Evolutionary conservation across 1,140 invertebrate species (phyloP).

Genomic region (Megathymus violae): DNA sequence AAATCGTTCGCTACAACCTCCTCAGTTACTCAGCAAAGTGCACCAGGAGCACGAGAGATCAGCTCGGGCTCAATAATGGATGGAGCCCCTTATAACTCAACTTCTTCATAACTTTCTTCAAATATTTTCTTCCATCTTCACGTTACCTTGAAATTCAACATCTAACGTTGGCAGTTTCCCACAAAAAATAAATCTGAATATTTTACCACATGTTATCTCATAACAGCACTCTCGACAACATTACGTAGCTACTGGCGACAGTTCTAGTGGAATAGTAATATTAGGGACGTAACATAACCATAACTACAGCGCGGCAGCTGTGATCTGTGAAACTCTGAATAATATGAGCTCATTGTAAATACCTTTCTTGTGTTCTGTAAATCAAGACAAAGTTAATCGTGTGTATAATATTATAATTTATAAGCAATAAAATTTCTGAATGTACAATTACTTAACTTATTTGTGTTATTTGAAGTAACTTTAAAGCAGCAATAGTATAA

Average conservation of each 20-base stretch:
- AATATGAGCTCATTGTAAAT: neutral
- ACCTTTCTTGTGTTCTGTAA: neutral
- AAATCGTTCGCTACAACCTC: too few species aligned
- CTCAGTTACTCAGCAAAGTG: too few species aligned
- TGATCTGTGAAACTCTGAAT: neutral
- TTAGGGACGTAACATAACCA: slow-evolving; percentile 5
- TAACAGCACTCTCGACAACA: slow-evolving; percentile 1
- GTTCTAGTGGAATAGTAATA: slow-evolving; percentile 12
- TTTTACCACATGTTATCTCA: neutral
- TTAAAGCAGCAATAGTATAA: too few species aligned
- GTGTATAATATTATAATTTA: too few species aligned
- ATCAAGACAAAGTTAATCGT: too few species aligned
- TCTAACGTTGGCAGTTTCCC: neutral
- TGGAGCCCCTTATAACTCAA: too few species aligned
- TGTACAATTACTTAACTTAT: too few species aligned
- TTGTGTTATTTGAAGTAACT: too few species aligned
- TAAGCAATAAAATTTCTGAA: too few species aligned
- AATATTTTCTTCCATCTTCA: neutral
- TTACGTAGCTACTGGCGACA: neutral
- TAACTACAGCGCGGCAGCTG: slow-evolving; percentile 3
- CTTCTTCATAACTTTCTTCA: too few species aligned
- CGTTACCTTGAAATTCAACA: neutral
- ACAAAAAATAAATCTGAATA: slow-evolving; percentile 14
- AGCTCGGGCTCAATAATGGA: too few species aligned
- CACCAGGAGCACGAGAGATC: too few species aligned